Percentiles rank a stretch among this genome's conserved stretches.
phyloP scores from a whole-genome alignment of 1,140 invertebrate genomes.

The Coptotermes formosanus region DNA sequence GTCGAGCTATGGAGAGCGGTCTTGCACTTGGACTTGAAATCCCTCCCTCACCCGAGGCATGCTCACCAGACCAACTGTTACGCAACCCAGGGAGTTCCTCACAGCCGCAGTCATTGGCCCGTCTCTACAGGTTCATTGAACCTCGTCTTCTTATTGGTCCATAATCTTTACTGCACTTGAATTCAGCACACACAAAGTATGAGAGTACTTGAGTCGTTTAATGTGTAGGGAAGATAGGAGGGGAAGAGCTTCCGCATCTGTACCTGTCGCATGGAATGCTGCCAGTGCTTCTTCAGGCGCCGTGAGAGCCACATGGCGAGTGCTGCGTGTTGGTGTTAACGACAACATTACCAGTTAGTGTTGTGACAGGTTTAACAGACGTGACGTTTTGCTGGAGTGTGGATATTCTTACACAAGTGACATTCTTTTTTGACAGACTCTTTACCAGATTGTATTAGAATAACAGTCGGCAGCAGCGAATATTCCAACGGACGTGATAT shows the following conservation, averaged over 20 bases:
- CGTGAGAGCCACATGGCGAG: not conserved
- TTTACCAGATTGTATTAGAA: too few species aligned
- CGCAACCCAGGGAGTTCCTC: not conserved
- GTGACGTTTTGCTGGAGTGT: too few species aligned
- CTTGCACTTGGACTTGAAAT: constrained; percentile 5
- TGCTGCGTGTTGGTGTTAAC: not conserved
- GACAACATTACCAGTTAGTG: too few species aligned
- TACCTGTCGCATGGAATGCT: not conserved
- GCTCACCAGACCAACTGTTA: not conserved
- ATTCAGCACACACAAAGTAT: not conserved
- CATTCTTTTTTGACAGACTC: too few species aligned
- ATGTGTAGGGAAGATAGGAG: not conserved
- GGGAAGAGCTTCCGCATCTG: not conserved
- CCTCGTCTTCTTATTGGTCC: constrained; percentile 11
- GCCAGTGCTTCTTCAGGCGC: not conserved
- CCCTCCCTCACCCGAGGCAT: not conserved
- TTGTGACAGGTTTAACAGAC: too few species aligned
- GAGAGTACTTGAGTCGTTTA: not conserved
- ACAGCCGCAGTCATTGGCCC: not conserved
- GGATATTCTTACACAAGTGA: too few species aligned
- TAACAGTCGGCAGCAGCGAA: too few species aligned
- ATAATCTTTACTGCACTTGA: not conserved
- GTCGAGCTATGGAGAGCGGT: not conserved
- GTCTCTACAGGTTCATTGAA: not conserved
- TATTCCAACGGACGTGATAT: too few species aligned